Evolutionary conservation across 1,140 invertebrate species (phyloP).

Genomic region (Cecropterus lyciades): DNA sequence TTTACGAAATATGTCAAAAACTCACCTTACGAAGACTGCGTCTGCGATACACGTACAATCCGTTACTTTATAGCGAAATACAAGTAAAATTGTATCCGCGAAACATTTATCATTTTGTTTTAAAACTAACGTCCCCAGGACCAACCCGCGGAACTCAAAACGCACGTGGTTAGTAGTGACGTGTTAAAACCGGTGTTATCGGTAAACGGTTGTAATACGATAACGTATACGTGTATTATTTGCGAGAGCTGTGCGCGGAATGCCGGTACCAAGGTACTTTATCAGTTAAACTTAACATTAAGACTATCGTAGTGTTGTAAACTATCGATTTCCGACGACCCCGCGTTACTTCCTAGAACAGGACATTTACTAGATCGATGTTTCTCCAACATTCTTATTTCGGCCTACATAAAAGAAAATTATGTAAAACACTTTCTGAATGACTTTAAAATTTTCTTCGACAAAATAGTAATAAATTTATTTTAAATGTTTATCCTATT

Average conservation of each 20-base stretch:
- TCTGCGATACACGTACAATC: not conserved
- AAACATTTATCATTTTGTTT: conserved; percentile 51
- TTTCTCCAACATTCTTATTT: not conserved
- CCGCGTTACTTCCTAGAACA: conserved; percentile 6
- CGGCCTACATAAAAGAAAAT: too few species aligned
- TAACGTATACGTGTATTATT: conserved; percentile 45
- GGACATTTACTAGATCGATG: not conserved
- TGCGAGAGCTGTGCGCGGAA: conserved; percentile 49
- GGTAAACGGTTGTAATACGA: conserved; percentile 38
- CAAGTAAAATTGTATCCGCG: conserved; percentile 47
- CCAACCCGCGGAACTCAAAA: conserved; percentile 26
- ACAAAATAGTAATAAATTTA: too few species aligned
- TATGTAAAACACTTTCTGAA: too few species aligned
- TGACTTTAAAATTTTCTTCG: too few species aligned
- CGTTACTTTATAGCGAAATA: conserved; percentile 54
- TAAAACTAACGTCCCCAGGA: conserved; percentile 14
- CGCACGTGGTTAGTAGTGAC: conserved; percentile 50
- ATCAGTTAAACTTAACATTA: conserved; percentile 53
- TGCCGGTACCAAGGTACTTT: conserved; percentile 50
- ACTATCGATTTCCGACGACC: conserved; percentile 44
- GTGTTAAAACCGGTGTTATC: conserved; percentile 40
- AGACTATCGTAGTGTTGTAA: conserved; percentile 47
- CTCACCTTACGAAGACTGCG: conserved; percentile 36
- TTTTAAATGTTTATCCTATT: too few species aligned
- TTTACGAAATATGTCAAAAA: not conserved